Evolutionary conservation across 2,888 invertebrate species (phyloP), one percentile per base, ranked within the genome.

Genomic region (Cephus spinipes): DNA sequence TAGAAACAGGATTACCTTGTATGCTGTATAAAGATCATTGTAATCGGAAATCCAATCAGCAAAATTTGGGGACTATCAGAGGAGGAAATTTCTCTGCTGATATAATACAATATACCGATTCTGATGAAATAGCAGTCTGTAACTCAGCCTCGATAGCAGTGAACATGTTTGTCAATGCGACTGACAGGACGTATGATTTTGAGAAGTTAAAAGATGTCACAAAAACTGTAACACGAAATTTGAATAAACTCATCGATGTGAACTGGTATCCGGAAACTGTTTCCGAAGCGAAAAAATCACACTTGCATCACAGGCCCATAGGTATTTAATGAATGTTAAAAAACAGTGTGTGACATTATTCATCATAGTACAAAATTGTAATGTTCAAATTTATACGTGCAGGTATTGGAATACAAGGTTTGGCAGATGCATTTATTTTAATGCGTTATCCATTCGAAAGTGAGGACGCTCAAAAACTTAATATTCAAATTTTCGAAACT

Each of bases 11-110:
- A n/a, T 93, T 93, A 15, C 95, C 94, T 0, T 95, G 94, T 89
- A 94, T 95, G 93, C 82, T 92, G 6, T 92, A 92, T 84, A 92
- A 92, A 84, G 94, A 95, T 89, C 92, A 93, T 71, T 94, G 94
- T 86, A 95, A 95, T 85, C 85, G 93, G 3, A 95, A 95, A 88
- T 93, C 93, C 23, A 95, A 95, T 87, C 94, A 95, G 83, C 92
- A 95, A 87, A 94, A 95, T 86, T 89, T 95, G 78, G 94, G 95
- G 73, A 95, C 94, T 73, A 95, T 95, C 85, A 94, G 94, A 85
- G 94, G 94, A 88, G 93, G 94, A 80, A 95, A 94, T 88, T 88
- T 95, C 77, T 95, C 94, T 89, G 94, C 94, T 6, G 95, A 95
- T 89, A 94, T 95, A 84, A 92, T 95, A 1, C 93, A 95, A 87